phyloP scores from a whole-genome alignment of 2,797 vertebrate species.

The Psittacula echo region DNA sequence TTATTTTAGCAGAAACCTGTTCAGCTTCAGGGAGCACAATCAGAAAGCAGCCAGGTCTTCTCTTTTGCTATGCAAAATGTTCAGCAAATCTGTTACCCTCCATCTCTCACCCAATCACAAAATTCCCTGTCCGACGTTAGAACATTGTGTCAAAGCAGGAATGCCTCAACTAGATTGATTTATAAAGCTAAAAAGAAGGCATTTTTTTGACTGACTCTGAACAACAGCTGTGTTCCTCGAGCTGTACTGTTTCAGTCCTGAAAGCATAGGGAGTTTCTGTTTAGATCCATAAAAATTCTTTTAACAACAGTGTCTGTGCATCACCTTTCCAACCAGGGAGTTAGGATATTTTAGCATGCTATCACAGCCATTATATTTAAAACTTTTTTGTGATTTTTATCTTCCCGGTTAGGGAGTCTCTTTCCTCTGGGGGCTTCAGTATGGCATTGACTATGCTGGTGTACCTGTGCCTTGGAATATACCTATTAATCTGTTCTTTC shows the following conservation, averaged over 20 bases:
- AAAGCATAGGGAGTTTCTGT: not conserved
- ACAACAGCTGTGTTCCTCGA: conserved; percentile 3
- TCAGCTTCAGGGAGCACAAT: conserved; percentile 13
- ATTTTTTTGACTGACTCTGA: not conserved
- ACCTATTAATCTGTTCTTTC: not conserved
- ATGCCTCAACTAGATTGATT: not conserved
- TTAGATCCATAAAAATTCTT: not conserved
- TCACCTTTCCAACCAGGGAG: not conserved
- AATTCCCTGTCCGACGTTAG: not conserved
- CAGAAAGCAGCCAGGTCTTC: not conserved
- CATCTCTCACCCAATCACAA: not conserved
- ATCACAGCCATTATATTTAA: not conserved
- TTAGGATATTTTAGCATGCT: not conserved
- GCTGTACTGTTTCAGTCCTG: not conserved
- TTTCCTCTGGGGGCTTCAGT: not conserved
- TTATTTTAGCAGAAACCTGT: conserved; percentile 15
- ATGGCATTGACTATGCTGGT: not conserved
- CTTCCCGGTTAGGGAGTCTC: not conserved
- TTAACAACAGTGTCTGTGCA: not conserved
- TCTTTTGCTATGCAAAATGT: conserved; percentile 24
- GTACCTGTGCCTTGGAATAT: not conserved
- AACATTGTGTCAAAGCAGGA: not conserved
- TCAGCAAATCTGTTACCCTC: conserved; percentile 37
- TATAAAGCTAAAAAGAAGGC: conserved; percentile 15
- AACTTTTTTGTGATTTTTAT: not conserved